Percentiles rank a stretch among this genome's conserved stretches.
Conservation (phyloP, 2,888 invertebrate species). For the Habrosyne pyritoides region DNA sequence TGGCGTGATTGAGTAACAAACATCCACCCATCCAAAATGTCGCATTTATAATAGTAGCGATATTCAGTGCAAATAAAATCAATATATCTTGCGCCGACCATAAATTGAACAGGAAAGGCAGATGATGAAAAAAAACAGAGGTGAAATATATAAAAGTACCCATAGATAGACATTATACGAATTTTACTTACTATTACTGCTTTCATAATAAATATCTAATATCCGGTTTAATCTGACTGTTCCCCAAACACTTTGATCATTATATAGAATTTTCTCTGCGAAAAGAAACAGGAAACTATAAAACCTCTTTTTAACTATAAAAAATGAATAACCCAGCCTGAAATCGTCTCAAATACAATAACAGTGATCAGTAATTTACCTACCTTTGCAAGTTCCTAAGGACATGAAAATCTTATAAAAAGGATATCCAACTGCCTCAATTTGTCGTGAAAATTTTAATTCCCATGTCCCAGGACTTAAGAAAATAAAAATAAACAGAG, state of each 20-base stretch:
- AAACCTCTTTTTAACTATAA: not conserved
- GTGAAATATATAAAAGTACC: not conserved
- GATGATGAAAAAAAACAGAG: no score
- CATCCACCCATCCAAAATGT: no score
- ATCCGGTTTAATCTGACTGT: constrained; percentile 54
- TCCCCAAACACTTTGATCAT: constrained; percentile 60
- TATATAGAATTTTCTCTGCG: constrained; percentile 49
- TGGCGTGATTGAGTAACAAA: no score
- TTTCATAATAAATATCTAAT: constrained; percentile 65
- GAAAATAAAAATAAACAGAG: not conserved
- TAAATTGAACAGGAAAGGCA: not conserved
- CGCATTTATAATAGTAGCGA: no score
- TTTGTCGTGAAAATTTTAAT: constrained; percentile 39
- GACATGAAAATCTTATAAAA: constrained; percentile 63
- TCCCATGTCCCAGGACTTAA: not conserved
- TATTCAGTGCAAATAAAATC: no score
- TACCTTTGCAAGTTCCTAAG: constrained; percentile 66
- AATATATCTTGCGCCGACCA: no score
- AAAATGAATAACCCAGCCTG: not conserved
- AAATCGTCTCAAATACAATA: no score
- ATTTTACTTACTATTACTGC: constrained; percentile 49
- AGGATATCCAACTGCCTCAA: constrained; percentile 52
- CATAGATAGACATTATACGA: not conserved
- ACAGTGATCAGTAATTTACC: no score
- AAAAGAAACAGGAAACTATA: constrained; percentile 24